A percentile compares a stretch with the other conserved stretches of the same genome.
Conservation (phyloP, 1,140 invertebrate genomes). For the Cyclina sinensis region DNA sequence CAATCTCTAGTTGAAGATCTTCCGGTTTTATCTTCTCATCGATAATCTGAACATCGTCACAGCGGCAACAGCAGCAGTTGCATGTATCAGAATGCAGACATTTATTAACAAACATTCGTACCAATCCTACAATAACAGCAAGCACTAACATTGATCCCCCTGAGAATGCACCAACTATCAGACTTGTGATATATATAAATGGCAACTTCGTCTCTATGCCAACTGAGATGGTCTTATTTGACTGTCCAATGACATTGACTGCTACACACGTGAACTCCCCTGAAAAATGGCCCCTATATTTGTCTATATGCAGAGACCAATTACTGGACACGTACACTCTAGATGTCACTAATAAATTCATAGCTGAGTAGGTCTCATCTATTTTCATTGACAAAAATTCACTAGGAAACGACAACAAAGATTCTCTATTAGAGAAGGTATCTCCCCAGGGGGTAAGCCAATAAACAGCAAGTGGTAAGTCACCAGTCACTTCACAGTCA, state of each 20-base stretch:
- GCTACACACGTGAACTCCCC: conserved; percentile 79
- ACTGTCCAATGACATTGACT: conserved; percentile 75
- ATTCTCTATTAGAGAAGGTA: conserved; percentile 66
- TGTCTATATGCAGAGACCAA: conserved; percentile 71
- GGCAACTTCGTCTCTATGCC: conserved; percentile 54
- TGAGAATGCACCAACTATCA: conserved; percentile 71
- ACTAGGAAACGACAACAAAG: conserved; percentile 54
- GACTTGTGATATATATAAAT: conserved; percentile 62
- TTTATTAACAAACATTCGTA: conserved; percentile 69
- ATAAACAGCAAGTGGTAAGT: conserved; percentile 73
- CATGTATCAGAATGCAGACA: conserved; percentile 67
- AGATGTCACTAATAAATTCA: conserved; percentile 54
- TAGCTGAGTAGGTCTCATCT: conserved; percentile 59
- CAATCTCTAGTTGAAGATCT: conserved; percentile 42
- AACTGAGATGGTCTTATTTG: conserved; percentile 68
- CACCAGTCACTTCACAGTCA: conserved; percentile 71
- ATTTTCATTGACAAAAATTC: conserved; percentile 23
- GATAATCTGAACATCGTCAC: conserved; percentile 40
- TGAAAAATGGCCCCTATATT: conserved; percentile 76
- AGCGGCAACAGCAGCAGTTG: conserved; percentile 60
- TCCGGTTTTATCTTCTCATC: conserved; percentile 13
- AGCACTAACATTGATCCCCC: conserved; percentile 69
- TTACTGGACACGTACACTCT: conserved; percentile 59
- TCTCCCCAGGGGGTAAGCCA: conserved; percentile 82
- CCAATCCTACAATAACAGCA: conserved; percentile 75